Percentiles rank a stretch among this genome's conserved stretches.
phyloP scores from a whole-genome alignment of 37 sponge, comb jelly and placozoan genomes.

The Eunapius fragilis region DNA sequence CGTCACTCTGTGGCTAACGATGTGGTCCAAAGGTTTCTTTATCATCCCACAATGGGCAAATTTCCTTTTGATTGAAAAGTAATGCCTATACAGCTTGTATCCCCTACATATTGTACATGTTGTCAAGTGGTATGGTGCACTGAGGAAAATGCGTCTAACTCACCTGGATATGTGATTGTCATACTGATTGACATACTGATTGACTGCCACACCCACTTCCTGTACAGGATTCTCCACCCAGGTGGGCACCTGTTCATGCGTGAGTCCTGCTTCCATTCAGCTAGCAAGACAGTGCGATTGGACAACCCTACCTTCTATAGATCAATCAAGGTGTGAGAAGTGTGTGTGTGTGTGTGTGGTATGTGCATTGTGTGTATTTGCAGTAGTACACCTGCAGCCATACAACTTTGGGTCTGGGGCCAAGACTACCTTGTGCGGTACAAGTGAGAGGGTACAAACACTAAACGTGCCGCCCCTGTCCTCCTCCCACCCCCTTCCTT shows the following conservation, averaged over 20 bases:
- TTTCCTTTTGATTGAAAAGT: not conserved
- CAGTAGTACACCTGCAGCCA: no score
- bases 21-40: not conserved
- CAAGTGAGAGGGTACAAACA: no score
- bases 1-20: no score
- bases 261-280: slow-evolving; percentile 60
- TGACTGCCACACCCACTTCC: not conserved
- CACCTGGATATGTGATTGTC: not conserved
- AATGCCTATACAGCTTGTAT: no score
- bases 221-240: slow-evolving; percentile 10
- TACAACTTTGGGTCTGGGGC: no score
- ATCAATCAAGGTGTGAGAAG: slow-evolving; percentile 16
- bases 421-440: no score
- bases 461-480: no score
- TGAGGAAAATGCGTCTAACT: not conserved
- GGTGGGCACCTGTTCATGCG: slow-evolving; percentile 65
- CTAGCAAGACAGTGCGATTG: slow-evolving; percentile 5
- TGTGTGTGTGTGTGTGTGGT: no score
- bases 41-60: not conserved
- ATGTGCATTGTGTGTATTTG: no score
- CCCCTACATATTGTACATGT: no score
- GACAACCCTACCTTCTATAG: slow-evolving; percentile 51
- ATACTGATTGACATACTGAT: not conserved
- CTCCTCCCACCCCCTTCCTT: no score
- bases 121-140: no score